Conservation (phyloP, 2,888 invertebrate genomes). For the Sipha maydis region DNA sequence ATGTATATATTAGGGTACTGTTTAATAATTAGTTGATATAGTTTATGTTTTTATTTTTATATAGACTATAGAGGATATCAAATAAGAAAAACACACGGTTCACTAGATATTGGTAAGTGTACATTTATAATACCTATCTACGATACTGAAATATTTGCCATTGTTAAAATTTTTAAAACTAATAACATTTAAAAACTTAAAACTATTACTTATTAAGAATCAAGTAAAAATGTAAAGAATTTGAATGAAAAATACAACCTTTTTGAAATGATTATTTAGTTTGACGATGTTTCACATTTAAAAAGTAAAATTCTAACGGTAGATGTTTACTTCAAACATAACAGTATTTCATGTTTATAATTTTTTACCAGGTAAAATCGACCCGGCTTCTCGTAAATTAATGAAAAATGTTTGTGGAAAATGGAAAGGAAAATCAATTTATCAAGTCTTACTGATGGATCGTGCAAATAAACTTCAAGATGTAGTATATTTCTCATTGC, state of each 20-base stretch:
- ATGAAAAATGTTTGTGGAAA: slow-evolving; percentile 80
- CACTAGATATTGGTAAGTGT: not conserved
- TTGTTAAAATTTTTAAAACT: no score
- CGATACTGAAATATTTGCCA: no score
- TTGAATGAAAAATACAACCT: no score
- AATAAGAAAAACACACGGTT: slow-evolving; percentile 70
- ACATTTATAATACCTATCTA: not conserved
- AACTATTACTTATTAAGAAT: no score
- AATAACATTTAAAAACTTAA: no score
- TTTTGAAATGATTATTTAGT: no score
- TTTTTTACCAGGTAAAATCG: slow-evolving; percentile 73
- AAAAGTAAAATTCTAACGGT: no score
- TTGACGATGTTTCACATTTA: no score
- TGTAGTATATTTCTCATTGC: slow-evolving; percentile 86
- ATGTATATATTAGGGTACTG: no score
- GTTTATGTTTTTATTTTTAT: slow-evolving; percentile 63
- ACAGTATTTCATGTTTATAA: no score
- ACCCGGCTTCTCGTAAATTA: slow-evolving; percentile 78
- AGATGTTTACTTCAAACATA: no score
- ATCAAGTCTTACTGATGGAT: slow-evolving; percentile 84
- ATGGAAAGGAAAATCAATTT: slow-evolving; percentile 84
- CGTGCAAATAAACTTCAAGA: slow-evolving; percentile 84
- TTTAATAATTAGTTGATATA: slow-evolving; percentile 1
- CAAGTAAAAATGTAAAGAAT: no score
- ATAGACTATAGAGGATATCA: slow-evolving; percentile 79